phyloP scores from a whole-genome alignment of 1,140 invertebrate species.

The Linepithema humile region DNA sequence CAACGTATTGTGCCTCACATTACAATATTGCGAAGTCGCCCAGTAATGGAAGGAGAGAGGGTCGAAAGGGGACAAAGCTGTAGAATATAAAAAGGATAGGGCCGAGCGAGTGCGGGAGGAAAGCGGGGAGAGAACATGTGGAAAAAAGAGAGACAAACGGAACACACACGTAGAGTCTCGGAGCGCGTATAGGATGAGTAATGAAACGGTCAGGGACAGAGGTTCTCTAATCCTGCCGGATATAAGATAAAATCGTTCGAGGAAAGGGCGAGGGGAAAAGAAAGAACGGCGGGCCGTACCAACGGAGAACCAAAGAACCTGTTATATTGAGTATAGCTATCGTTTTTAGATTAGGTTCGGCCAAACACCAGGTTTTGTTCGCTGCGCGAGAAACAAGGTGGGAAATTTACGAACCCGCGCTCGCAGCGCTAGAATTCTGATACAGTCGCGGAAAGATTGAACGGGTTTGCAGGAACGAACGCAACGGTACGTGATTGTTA shows the following conservation, averaged over 20 bases:
- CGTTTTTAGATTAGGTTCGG: slow-evolving; percentile 66
- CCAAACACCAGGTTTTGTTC: slow-evolving; percentile 47
- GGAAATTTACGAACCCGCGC: neutral
- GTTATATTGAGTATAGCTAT: slow-evolving; percentile 57
- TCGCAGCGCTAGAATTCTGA: slow-evolving; percentile 15
- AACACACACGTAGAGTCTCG: slow-evolving; percentile 62
- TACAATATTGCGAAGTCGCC: slow-evolving; percentile 72
- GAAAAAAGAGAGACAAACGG: slow-evolving; percentile 52
- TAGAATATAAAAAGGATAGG: slow-evolving; percentile 38
- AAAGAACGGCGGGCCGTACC: slow-evolving; percentile 30
- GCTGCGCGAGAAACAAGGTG: slow-evolving; percentile 23
- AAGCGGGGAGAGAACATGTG: neutral
- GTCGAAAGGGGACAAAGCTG: slow-evolving; percentile 31
- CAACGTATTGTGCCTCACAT: slow-evolving; percentile 68
- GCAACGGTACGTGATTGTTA: neutral
- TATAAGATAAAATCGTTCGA: slow-evolving; percentile 69
- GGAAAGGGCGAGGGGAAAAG: neutral
- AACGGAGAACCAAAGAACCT: slow-evolving; percentile 53
- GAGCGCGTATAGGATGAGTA: slow-evolving; percentile 72
- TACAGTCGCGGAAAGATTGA: neutral
- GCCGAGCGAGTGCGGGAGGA: no score
- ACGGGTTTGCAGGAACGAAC: neutral
- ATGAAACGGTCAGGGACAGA: slow-evolving; percentile 73
- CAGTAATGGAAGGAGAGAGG: slow-evolving; percentile 29
- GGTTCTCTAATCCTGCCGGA: slow-evolving; percentile 70